Base-by-base conservation (phyloP, 2,888 invertebrate genomes). In the Ormyrus pomaceus region DNA sequence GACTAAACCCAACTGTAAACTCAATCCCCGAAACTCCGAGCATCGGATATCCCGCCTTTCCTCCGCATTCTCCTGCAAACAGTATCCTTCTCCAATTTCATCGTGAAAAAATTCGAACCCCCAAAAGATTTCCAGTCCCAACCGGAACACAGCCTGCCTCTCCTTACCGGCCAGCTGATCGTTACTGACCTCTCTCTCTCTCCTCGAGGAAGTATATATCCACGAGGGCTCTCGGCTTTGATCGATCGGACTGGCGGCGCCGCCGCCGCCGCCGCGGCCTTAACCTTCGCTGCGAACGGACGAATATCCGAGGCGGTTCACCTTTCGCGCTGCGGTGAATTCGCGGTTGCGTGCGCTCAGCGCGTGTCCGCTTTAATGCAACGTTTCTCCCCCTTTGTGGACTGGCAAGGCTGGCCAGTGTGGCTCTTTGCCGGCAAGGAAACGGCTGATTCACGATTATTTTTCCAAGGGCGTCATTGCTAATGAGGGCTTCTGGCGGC, bases 181-280 rank as follows among this genome's bases (percentile, higher is more conserved):
- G 69, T n/a, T 56, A 56, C 69, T 68, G 68, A 68, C 53, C 68
- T 68, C 68, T 9, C 68, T 68, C 68, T 9, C 13, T 5, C 51
- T n/a, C 34, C 11, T 64, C 11, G 64, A 46, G 48, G n/a, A 64
- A 64, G 64, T 34, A 1, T 2, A 4, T 3, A 34, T 34, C 11
- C 48, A 9, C 0, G 19, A 45, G 13, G 7, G n/a, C 34, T 34
- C 34, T 34, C 34, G 34, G 3, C n/a, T 64, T 64, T 46, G 8
- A 70, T 70, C 69, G 68, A 68, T 68, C 68, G 68, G 9, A 34
- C 0, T 4, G 34, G 4, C 34, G 34, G 62, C n/a, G 10, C 46
- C 45, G 62, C 65, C 6, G 7, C 5, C 48, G 6, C 5, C 48
- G 6, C 50, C n/a, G 50, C 65, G 48, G 65, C 69, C 69, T 70